These are phyloP conservation scores for Gastrophysa polygoni DNA, from an alignment of 2,888 invertebrate genomes.

Conservation along the genomic window DNA sequence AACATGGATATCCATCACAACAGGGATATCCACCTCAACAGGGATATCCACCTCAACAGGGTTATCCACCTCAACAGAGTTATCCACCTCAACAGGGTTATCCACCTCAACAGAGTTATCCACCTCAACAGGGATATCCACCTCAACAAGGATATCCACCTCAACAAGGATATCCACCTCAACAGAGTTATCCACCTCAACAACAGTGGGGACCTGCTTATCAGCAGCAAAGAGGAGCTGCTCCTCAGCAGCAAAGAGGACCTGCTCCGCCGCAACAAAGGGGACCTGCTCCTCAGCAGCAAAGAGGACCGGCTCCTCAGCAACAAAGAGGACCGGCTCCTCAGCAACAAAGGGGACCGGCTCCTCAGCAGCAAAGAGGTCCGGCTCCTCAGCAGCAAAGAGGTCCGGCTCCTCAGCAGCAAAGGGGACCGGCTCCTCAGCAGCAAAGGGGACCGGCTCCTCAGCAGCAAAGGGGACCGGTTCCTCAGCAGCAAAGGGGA, in stretches of 20 bases:
- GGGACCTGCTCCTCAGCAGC: neutral
- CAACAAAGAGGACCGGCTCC: neutral
- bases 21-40: neutral
- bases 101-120: conserved; percentile 3
- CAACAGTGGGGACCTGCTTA: neutral
- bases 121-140: neutral
- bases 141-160: neutral
- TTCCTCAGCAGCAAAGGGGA: conserved; percentile 3
- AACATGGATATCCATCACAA: neutral
- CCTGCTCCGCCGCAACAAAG: neutral
- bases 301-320: neutral
- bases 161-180: conserved; percentile 5
- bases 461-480: neutral
- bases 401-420: neutral
- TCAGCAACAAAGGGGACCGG: neutral
- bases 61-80: neutral
- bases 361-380: conserved; percentile 3
- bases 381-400: neutral
- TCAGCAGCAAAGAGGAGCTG: neutral
- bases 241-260: conserved; percentile 6
- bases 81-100: neutral
- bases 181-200: conserved; percentile 13
- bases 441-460: neutral
- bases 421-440: neutral
- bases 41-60: neutral